Evolutionary conservation across 1,140 invertebrate genomes (phyloP), one percentile per base, ranked within the genome.

Genomic region (Papilio polyxenes): DNA sequence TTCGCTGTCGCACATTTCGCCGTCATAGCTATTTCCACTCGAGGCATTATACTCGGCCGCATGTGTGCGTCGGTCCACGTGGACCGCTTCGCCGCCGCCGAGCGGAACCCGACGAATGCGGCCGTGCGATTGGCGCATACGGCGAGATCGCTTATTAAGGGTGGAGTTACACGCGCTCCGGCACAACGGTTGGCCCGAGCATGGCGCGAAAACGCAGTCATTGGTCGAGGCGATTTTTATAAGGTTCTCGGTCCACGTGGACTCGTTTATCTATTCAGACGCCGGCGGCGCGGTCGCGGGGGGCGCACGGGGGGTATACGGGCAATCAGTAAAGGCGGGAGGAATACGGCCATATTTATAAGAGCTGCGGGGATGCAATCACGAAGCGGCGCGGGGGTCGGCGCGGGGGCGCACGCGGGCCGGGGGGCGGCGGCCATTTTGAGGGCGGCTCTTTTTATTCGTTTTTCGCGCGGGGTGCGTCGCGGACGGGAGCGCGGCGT

Each of bases 201-300:
- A 75, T 65, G 44, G 87, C 82, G 81, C 87, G 85, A 82, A 85
- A 87, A 75, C 80, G 23, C 65, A 44, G 23, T 81, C 77, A 93
- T 95, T 95, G 92, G 94, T 59, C 74, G 89, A 92, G 90, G 88
- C 79, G 91, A 94, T 94, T 94, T 94, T 94, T 94, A 94, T 94
- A 94, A 94, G 92, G 91, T 91, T 90, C 90, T 87, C 88, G 86
- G 90, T 94, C 94, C 92, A 94, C 93, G 94, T 94, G 93, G 94
- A 94, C 93, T 95, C 94, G 94, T 95, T 95, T 95, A 95, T 95
- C 94, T 95, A 95, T 95, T 95, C 94, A 94, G 93, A 94, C 92
- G 93, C 93, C 92, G 93, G 92, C 93, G 91, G 93, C 93, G 93
- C 91, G 92, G 93, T 94, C 92, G 92, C 92, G 93, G 91, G 92